Conservation (phyloP, 2,113 vertebrate genomes). For the Trinectes maculatus region DNA sequence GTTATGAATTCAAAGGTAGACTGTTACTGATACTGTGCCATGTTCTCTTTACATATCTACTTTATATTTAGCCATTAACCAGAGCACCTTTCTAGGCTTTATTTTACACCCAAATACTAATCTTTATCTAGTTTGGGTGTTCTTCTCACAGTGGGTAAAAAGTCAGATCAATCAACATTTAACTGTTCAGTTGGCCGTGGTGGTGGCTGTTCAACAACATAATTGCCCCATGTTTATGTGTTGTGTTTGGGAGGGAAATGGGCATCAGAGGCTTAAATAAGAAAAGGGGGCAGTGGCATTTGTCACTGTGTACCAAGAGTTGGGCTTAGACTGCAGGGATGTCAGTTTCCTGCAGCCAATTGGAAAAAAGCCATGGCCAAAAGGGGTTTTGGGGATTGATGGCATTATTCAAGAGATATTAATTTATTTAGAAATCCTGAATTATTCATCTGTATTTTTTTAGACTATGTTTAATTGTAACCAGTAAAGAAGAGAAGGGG, state of each 20-base stretch:
- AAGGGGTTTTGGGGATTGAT: slow-evolving; percentile 31
- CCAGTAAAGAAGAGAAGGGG: slow-evolving; percentile 37
- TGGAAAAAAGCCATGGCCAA: slow-evolving; percentile 41
- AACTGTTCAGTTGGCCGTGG: slow-evolving; percentile 10
- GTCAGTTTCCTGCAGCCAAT: slow-evolving; percentile 46
- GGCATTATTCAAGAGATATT: slow-evolving; percentile 46
- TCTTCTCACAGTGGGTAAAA: slow-evolving; percentile 25
- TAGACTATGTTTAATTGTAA: slow-evolving; percentile 36
- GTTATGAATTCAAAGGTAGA: slow-evolving; percentile 31
- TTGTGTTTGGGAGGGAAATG: slow-evolving; percentile 45
- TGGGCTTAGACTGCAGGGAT: no score
- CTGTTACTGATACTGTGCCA: slow-evolving; percentile 51
- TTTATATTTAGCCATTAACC: slow-evolving; percentile 50
- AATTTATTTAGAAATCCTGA: no score
- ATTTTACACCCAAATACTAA: background rate
- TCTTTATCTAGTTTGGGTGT: slow-evolving; percentile 19
- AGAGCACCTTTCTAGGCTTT: no score
- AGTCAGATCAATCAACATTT: slow-evolving; percentile 19
- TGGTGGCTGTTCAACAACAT: slow-evolving; percentile 31
- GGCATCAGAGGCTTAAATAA: slow-evolving; percentile 3
- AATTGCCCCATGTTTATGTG: slow-evolving; percentile 42
- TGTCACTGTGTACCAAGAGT: slow-evolving; percentile 17
- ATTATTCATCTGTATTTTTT: no score
- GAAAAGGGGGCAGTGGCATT: slow-evolving; percentile 2
- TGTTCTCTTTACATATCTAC: slow-evolving; percentile 50